Base-by-base conservation (phyloP, 92 coral and sea anemone species). In the Metridium senile region DNA sequence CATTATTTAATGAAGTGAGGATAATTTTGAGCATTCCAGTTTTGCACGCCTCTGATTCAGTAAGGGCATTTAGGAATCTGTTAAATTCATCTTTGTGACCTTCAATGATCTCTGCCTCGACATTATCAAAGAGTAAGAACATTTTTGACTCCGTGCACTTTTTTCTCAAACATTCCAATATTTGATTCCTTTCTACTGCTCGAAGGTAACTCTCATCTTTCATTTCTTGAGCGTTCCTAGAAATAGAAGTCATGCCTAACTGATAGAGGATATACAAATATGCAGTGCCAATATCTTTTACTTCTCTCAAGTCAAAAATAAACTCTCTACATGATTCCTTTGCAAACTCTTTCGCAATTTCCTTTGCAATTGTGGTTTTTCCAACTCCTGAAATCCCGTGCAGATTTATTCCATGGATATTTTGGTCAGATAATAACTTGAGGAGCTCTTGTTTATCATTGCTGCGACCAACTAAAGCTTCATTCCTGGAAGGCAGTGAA, bases 351-450 rank as follows among this genome's bases (percentile, higher is more conserved):
- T 65, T 46, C n/a, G 47, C 74, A 19, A 53, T 34, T n/a, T 80
- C 77, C 33, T 67, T 59, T 6, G 95, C 95, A n/a, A 90, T 68
- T 0, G 82, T 83, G 52, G 95, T 90, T 33, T 90, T 90, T 32
- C 95, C 95, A 16, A 90, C 89, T 28, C 95, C 95, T 26, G 87
- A 74, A 16, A 78, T 64, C 10, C 95, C 95, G 58, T 33, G 78
- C 56, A 86, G 65, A 39, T 82, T 82, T 18, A 90, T 66, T 19
- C 75, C 85, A 1, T 59, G 75, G 26, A 71, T 31, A 0, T 26
- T 25, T 31, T 23, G 28, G 16, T 72, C 78, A 19, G 54, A 20
- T 11, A 90, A 75, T 32, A 28, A 70, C 33, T 66, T 26, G 29
- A 25, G 33, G 16, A 90, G 6, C 22, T 61, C 47, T 6, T 70